Evolutionary conservation across 2,888 invertebrate genomes (phyloP), one percentile per base, ranked within the genome.

Genomic region (Melikaiella ostensackeni): DNA sequence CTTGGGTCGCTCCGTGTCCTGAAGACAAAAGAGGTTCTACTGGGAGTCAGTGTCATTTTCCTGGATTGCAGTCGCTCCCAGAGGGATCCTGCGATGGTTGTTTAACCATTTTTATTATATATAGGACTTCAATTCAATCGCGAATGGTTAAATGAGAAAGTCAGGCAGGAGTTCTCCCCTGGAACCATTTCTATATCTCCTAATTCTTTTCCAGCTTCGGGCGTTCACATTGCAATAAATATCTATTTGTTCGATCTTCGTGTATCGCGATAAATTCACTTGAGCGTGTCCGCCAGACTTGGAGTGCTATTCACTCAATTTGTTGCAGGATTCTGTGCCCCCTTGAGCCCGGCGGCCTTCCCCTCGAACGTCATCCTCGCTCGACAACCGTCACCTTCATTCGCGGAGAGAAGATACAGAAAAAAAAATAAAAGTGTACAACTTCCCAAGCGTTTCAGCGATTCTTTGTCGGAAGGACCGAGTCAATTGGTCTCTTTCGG

Each of bases 401-500:
- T 66, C 66, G 46, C 6, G 24, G 55, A 50, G 33, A 30, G 42
- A 63, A 66, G 50, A 55, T 42, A 46, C 19, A 66, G 27, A 27
- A 46, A 46, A 66, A 9, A 16, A 64, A 64, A 42, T 38, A 35
- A 63, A 63, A 24, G 76, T 66, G 66, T 1, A 66, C 27, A 27
- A 66, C 66, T 66, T 66, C 46, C 42, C 75, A 75, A 80, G 80
- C 82, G 77, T 84, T 86, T 85, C 81, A 77, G 81, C 79, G 83
- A 78, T 84, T 83, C 84, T 86, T 86, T 85, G 83, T 82, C 80
- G 82, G 75, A 79, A 81, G 79, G 86, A 84, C 76, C 79, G 80
- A 86, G 84, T 86, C 86, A 85, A 85, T 85, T 85, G 84, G 82
- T 83, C 83, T 86, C 82, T 82, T 86, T 84, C 80, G 82, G 77